Evolutionary conservation across 2,797 vertebrate genomes (phyloP), one percentile per base, ranked within the genome.

Genomic region (Moxostoma hubbsi): DNA sequence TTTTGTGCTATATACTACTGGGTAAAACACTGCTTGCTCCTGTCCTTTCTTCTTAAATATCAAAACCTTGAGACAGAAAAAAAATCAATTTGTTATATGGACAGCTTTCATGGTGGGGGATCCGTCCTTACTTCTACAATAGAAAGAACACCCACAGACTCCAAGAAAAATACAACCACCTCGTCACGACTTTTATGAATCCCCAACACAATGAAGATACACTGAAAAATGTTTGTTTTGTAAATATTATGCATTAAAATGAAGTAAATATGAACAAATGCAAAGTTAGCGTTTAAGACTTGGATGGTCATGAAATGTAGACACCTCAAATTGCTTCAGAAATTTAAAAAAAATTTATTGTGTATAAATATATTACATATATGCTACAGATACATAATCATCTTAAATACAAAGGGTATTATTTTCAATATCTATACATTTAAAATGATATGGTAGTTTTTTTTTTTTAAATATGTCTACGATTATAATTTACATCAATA

Each of bases 341-440:
- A 96, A 96, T 96, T 96, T 97, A 94, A 95, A 97, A 98, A 98
- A 97, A 96, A 98, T 99, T 98, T 99, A 99, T 99, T 99, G 98
- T 93, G 98, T 98, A 98, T 99, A 99, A 99, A 99, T 99, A 99
- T 99, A 99, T 99, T 98, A 98, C 97, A 99, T 98, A 98, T 98
- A 98, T 96, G 97, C 98, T 99, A 99, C 96, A 95, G 96, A 97
- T 99, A 99, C 96, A 96, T 96, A 98, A 98, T 98, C 94, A 97
- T 98, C 96, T 98, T 98, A 98, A 97, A 97, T 99, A 97, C 95
- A 97, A 94, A 96, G 97, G 95, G 95, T 98, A 97, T 94, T 97
- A 98, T 98, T 97, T 98, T 96, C 96, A 98, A 98, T 98, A 98
- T 97, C 97, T 99, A 99, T 98, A 99, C 97, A 99, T 97, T 98